These are phyloP conservation scores for Cynaeus angustus DNA, from an alignment of 2,888 invertebrate species.

Conservation along the genomic window DNA sequence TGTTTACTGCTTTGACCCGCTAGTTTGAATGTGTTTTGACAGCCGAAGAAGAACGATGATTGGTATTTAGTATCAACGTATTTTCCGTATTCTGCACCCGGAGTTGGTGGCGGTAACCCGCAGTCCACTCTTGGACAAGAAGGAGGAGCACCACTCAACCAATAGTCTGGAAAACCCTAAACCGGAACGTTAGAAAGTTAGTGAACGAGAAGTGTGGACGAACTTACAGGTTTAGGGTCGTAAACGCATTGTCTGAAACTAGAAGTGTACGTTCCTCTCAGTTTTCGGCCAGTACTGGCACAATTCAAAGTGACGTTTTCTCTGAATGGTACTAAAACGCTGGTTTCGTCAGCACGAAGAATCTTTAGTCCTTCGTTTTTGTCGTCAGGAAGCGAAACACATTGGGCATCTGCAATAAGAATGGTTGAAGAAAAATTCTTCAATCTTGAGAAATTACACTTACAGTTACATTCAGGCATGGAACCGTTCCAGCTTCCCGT, in stretches of 20 bases:
- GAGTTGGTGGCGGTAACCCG: conserved; percentile 91
- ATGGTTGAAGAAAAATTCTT: conserved; percentile 1
- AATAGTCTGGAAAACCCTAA: conserved; percentile 89
- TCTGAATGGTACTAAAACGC: conserved; percentile 89
- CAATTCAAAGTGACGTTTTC: conserved; percentile 93
- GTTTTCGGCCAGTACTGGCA: conserved; percentile 82
- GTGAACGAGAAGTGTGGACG: not conserved
- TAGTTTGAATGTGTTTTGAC: conserved; percentile 95
- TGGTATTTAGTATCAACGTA: conserved; percentile 91
- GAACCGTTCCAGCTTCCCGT: conserved; percentile 96
- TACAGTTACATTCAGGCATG: conserved; percentile 94
- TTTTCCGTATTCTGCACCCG: conserved; percentile 95
- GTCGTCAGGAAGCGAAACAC: conserved; percentile 91
- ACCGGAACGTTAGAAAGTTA: conserved; percentile 10
- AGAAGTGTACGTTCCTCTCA: conserved; percentile 88
- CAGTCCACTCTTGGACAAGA: conserved; percentile 93
- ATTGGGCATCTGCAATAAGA: conserved; percentile 83
- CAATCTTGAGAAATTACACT: conserved; percentile 68
- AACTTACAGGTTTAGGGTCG: conserved; percentile 87
- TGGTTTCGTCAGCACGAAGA: conserved; percentile 85
- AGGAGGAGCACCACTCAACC: conserved; percentile 90
- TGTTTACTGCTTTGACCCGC: conserved; percentile 94
- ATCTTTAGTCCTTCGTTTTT: conserved; percentile 89
- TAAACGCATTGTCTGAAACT: conserved; percentile 96
- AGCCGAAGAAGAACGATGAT: conserved; percentile 96